Percentiles rank a stretch among this genome's conserved stretches.
phyloP scores from a whole-genome alignment of 2,888 invertebrate species.

The Yponomeuta sedellus region DNA sequence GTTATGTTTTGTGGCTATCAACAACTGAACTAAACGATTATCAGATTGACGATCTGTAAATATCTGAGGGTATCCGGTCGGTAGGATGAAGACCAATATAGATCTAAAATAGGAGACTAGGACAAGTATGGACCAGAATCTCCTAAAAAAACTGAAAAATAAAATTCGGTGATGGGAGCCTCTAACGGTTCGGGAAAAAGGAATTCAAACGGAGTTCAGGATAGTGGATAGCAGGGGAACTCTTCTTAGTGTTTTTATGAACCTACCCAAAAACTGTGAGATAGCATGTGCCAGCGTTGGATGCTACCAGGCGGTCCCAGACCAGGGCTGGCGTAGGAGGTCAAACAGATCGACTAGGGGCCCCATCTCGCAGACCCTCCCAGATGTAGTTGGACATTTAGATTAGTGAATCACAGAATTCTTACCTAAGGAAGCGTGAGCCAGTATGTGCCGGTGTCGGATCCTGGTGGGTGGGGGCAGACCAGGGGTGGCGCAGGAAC shows the following conservation, averaged over 20 bases:
- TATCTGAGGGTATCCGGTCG: no score
- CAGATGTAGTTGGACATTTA: conserved; percentile 44
- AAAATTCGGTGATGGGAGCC: no score
- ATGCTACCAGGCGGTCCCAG: conserved; percentile 45
- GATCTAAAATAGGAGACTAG: neutral
- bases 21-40: no score
- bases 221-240: no score
- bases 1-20: no score
- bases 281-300: conserved; percentile 49
- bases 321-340: conserved; percentile 49
- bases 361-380: conserved; percentile 81
- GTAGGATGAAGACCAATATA: neutral
- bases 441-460: conserved; percentile 50
- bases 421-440: conserved; percentile 58
- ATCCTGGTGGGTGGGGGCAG: conserved; percentile 45
- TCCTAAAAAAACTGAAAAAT: no score
- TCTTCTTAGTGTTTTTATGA: no score
- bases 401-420: neutral
- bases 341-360: conserved; percentile 72
- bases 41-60: neutral
- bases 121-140: no score
- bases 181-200: no score
- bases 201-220: no score
- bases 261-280: conserved; percentile 38
- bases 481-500: conserved; percentile 49